A percentile compares a stretch with the other conserved stretches of the same genome.
phyloP scores from a whole-genome alignment of 2,113 vertebrate genomes.

The Prionailurus bengalensis region DNA sequence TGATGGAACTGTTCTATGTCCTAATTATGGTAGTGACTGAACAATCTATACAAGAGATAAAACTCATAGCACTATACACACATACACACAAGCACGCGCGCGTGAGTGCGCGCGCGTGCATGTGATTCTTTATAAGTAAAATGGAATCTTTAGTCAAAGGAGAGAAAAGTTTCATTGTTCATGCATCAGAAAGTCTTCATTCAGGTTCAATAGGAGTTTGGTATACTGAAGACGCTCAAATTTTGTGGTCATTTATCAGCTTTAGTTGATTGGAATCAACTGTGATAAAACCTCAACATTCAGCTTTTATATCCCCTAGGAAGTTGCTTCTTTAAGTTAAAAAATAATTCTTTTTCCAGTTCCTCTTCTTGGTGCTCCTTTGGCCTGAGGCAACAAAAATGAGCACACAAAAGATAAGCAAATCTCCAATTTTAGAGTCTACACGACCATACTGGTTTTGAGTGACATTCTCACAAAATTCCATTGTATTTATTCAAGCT shows the following conservation, averaged over 20 bases:
- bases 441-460: background rate
- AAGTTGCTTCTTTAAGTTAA: background rate
- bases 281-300: background rate
- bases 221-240: background rate
- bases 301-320: background rate
- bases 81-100: background rate
- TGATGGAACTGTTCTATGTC: background rate
- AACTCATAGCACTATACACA: background rate
- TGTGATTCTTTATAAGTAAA: background rate
- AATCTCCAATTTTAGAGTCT: background rate
- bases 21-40: background rate
- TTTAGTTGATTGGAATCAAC: background rate
- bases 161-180: background rate
- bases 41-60: background rate
- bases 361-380: background rate
- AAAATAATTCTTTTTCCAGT: background rate
- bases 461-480: background rate
- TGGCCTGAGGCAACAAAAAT: background rate
- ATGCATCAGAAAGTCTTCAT: background rate
- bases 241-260: background rate
- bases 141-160: background rate
- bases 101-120: too few species aligned
- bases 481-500: background rate
- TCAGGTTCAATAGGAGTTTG: background rate
- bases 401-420: background rate